Evolutionary conservation across 1,140 invertebrate genomes (phyloP).

Genomic region (Papilio polyxenes): DNA sequence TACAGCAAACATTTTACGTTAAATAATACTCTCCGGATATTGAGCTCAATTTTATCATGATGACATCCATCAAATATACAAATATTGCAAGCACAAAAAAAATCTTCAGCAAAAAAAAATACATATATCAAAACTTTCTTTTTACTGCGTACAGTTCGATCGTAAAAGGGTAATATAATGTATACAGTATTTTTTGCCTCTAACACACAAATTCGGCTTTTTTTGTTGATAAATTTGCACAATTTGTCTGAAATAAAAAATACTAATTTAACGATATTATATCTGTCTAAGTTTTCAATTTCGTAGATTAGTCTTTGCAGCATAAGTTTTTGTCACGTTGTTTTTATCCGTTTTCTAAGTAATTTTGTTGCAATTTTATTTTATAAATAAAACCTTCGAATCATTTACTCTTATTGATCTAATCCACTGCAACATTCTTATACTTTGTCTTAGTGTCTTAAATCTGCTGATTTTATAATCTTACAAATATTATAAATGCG

Average conservation of each 20-base stretch:
- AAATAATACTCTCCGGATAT: not conserved
- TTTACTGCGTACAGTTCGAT: not conserved
- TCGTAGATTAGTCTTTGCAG: not conserved
- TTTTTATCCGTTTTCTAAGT: not conserved
- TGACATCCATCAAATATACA: not conserved
- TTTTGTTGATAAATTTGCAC: not conserved
- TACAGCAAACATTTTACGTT: too few relatives aligned
- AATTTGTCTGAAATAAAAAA: not conserved
- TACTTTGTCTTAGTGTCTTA: too few relatives aligned
- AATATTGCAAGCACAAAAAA: too few relatives aligned
- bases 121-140: too few relatives aligned
- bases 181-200: not conserved
- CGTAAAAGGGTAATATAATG: not conserved
- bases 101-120: too few relatives aligned
- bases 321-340: not conserved
- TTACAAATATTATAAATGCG: too few relatives aligned
- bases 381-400: not conserved
- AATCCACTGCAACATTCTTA: not conserved
- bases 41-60: not conserved
- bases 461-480: too few relatives aligned
- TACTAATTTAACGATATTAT: not conserved
- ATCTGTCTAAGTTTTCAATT: not conserved
- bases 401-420: not conserved
- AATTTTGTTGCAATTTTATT: constrained; percentile 10
- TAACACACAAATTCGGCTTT: too few relatives aligned